phyloP scores from a whole-genome alignment of 2,888 invertebrate genomes.

The Pomacea canaliculata region DNA sequence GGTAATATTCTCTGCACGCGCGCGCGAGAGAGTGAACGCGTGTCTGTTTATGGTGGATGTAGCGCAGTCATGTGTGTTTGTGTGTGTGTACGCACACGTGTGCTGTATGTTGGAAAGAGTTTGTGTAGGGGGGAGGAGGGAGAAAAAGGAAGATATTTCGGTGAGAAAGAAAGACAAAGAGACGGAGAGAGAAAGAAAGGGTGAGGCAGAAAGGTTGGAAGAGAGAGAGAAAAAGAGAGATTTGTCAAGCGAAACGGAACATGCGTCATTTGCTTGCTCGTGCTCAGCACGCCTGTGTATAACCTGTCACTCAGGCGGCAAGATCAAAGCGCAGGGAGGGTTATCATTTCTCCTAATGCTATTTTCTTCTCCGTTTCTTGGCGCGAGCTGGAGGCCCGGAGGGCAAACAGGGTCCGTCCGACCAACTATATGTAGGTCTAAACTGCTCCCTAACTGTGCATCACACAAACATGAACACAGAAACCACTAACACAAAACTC shows the following conservation, averaged over 20 bases:
- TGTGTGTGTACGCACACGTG: neutral
- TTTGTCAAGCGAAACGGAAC: neutral
- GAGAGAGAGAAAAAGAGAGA: neutral
- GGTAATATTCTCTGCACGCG: too few relatives aligned
- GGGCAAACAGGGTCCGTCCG: neutral
- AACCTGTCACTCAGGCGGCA: slow-evolving; percentile 9
- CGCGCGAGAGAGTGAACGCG: too few relatives aligned
- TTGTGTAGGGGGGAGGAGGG: neutral
- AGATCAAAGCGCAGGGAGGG: slow-evolving; percentile 7
- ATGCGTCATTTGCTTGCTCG: slow-evolving; percentile 5
- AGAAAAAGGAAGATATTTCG: too few relatives aligned
- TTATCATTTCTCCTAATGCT: slow-evolving; percentile 9
- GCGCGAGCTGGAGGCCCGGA: neutral
- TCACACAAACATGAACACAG: too few relatives aligned
- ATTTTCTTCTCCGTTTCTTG: slow-evolving; percentile 9
- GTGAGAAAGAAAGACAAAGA: neutral
- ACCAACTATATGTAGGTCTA: neutral
- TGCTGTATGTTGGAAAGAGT: neutral
- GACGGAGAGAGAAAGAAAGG: neutral
- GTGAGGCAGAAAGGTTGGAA: neutral
- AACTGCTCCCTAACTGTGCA: too few relatives aligned
- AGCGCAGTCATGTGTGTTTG: neutral
- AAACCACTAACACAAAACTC: too few relatives aligned
- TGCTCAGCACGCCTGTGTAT: neutral
- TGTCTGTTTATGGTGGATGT: too few relatives aligned